Conservation (phyloP, 1,140 invertebrate species). For the Drosophila pseudoananassae region DNA sequence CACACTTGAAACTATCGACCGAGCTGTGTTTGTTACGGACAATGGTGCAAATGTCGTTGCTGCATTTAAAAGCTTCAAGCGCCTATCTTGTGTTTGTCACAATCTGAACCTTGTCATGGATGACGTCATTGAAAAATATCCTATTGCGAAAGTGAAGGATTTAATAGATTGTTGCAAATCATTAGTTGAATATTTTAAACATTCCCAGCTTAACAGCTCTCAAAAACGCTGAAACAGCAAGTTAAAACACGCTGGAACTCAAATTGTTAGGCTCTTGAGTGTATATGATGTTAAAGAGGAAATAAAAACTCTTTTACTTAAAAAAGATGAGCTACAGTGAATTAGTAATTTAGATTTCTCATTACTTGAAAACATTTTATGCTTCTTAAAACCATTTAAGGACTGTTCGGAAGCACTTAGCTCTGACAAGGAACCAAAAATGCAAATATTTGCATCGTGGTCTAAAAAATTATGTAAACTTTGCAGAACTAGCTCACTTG, state of each 20-base stretch:
- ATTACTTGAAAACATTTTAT: conserved; percentile 13
- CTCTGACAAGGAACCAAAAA: conserved; percentile 18
- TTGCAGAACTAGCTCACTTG: conserved; percentile 12
- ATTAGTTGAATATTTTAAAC: conserved; percentile 6
- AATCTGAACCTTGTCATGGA: conserved; percentile 20
- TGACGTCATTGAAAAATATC: conserved; percentile 12
- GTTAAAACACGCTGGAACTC: conserved; percentile 11
- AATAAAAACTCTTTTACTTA: conserved; percentile 8
- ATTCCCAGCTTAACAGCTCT: conserved; percentile 11
- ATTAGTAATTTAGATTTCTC: conserved; percentile 19
- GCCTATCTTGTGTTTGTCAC: conserved; percentile 18
- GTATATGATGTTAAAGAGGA: conserved; percentile 5
- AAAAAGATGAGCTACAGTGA: conserved; percentile 20
- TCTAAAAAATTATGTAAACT: conserved; percentile 17
- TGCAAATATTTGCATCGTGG: conserved; percentile 18
- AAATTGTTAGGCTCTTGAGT: too few species aligned
- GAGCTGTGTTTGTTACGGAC: neutral
- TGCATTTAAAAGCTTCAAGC: conserved; percentile 15
- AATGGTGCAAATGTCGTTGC: conserved; percentile 2
- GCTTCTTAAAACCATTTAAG: conserved; percentile 23
- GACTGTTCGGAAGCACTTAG: conserved; percentile 16
- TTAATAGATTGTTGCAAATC: conserved; percentile 2
- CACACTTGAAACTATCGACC: neutral
- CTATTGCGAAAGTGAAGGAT: neutral
- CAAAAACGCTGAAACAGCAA: conserved; percentile 14